A percentile compares a stretch with the other conserved stretches of the same genome.
Evolutionary conservation across 2,888 invertebrate species (phyloP).

Genomic region (Cantharis nigra): DNA sequence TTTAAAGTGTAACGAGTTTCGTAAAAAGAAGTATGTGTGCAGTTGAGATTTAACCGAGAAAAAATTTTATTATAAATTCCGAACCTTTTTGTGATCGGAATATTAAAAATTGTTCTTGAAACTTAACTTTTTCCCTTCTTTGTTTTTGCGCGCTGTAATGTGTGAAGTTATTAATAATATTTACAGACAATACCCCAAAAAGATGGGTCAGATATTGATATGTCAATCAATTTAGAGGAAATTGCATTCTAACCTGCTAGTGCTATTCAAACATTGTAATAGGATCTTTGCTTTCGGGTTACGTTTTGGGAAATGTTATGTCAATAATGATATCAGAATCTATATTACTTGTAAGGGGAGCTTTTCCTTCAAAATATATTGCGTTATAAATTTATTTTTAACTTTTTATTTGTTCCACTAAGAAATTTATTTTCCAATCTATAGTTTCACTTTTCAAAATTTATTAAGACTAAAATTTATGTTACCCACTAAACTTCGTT

Average conservation of each 20-base stretch:
- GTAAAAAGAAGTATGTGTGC: not conserved
- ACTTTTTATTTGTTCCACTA: not conserved
- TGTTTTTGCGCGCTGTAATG: not conserved
- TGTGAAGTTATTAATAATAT: not conserved
- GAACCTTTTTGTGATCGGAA: too few species aligned
- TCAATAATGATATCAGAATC: not conserved
- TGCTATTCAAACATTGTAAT: conserved; percentile 6
- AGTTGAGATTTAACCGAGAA: not conserved
- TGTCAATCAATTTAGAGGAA: not conserved
- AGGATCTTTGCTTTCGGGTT: conserved; percentile 1
- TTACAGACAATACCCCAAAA: not conserved
- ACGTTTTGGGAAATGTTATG: conserved; percentile 1
- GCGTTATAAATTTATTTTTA: not conserved
- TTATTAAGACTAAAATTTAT: not conserved
- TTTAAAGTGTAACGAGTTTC: not conserved
- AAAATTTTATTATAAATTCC: not conserved
- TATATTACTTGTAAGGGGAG: not conserved
- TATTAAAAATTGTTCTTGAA: not conserved
- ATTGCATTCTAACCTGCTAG: not conserved
- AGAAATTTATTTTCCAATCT: not conserved
- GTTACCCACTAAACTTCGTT: not conserved
- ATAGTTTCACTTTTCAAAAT: not conserved
- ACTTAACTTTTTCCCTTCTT: not conserved
- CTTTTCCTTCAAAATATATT: not conserved
- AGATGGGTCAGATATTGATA: not conserved